Evolutionary conservation across 1,140 invertebrate genomes (phyloP), one percentile per base, ranked within the genome.

Genomic region (Phymastichus coffea): DNA sequence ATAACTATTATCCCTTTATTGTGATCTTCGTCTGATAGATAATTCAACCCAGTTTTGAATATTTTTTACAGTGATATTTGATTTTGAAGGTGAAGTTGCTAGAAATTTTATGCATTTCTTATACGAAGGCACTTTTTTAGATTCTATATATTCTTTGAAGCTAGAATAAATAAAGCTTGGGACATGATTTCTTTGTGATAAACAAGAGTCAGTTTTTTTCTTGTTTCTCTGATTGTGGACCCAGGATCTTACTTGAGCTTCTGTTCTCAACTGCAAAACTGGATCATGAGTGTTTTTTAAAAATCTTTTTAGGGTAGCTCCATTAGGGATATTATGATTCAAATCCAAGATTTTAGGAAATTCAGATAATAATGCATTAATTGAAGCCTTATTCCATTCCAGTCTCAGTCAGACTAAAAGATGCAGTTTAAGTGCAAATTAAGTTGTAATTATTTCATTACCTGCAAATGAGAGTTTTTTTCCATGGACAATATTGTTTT

Each of bases 81-180:
- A 19, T 44, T 44, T 44, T 6, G 41, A 44, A 1, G 41, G 41
- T 1, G 41, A 44, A 22, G 6, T 20, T 22, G 19, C 41, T 22
- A 44, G 23, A 52, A 52, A 38, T 10, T 33, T 52, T 10, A 37
- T 22, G 19, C 49, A 52, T 22, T 33, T 40, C 26, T 52, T 38
- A 8, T 9, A 25, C 12, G 48, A 51, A n/a, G 33, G 35, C 15
- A 52, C 26, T 40, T 52, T 52, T 10, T 40, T 3, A 17, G 20
- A 10, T 40, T 25, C 17, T 9, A 52, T 52, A 26, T 52, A 40
- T 1, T 38, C 17, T 7, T 40, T 37, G 26, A 52, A 52, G 25
- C 15, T 26, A 15, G 35, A 3, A 52, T 52, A 52, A 10, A 52
- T 40, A 25, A 26, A 52, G 12, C 6, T 19, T 1, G 35, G 35